phyloP scores from a whole-genome alignment of 92 coral and sea anemone species.

The Siderastrea siderea region DNA sequence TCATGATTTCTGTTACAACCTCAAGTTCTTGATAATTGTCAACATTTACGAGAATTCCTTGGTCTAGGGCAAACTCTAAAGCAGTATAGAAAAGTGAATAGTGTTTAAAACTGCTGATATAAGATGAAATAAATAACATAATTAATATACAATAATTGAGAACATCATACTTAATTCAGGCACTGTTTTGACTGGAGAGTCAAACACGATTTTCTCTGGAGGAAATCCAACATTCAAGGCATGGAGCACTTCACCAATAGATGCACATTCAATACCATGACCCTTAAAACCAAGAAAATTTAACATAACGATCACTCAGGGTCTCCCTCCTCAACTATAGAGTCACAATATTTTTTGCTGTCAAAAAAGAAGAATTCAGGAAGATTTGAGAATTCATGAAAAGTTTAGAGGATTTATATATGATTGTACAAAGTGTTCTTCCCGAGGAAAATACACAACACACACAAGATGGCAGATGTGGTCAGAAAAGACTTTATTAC shows the following conservation, averaged over 20 bases:
- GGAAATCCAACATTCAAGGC: constrained; percentile 86
- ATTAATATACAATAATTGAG: neutral
- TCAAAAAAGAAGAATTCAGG: no score
- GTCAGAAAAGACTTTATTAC: no score
- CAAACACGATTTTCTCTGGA: constrained; percentile 86
- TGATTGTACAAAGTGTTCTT: no score
- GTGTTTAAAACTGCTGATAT: neutral
- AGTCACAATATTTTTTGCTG: no score
- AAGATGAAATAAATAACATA: neutral
- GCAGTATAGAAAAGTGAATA: neutral
- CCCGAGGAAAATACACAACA: no score
- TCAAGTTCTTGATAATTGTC: constrained; percentile 92
- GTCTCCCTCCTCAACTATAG: neutral
- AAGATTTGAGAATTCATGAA: no score
- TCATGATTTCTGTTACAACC: constrained; percentile 71
- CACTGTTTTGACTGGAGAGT: constrained; percentile 87
- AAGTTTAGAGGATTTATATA: no score
- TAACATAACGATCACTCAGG: neutral
- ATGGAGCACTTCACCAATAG: constrained; percentile 87
- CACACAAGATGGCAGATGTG: no score
- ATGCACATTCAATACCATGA: constrained; percentile 94
- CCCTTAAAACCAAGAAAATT: constrained; percentile 49
- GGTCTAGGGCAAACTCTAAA: constrained; percentile 82
- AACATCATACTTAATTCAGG: constrained; percentile 80
- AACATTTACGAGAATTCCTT: constrained; percentile 85